Conservation (phyloP, 2,888 invertebrate species). For the Pinctada fucata region DNA sequence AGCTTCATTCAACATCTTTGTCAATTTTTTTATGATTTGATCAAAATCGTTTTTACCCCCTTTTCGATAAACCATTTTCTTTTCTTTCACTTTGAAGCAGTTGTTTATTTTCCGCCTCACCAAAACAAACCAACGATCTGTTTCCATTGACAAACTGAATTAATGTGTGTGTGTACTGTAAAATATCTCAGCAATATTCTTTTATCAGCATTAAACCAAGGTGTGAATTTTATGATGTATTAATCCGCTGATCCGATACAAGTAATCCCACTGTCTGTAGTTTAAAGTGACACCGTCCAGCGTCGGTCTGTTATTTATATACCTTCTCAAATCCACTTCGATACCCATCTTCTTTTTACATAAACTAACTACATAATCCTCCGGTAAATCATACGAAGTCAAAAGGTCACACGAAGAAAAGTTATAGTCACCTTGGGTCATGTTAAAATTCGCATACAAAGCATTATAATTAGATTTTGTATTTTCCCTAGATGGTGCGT, state of each 20-base stretch:
- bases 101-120: not conserved
- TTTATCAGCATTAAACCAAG: no score
- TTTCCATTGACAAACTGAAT: not conserved
- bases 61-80: no score
- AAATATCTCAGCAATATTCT: no score
- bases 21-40: no score
- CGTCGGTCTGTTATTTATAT: not conserved
- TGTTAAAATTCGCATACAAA: not conserved
- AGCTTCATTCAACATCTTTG: no score
- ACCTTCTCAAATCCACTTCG: not conserved
- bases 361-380: not conserved
- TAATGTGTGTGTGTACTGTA: no score
- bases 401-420: not conserved
- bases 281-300: not conserved
- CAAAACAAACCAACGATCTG: not conserved
- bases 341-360: not conserved
- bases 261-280: not conserved
- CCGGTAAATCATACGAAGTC: not conserved
- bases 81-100: not conserved
- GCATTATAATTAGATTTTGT: not conserved
- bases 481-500: not conserved
- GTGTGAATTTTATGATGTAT: not conserved
- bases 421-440: not conserved
- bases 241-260: not conserved
- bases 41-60: no score